A percentile compares a stretch with the other conserved stretches of the same genome.
phyloP scores from a whole-genome alignment of 2,113 vertebrate genomes.

The Phyllostomus discolor region DNA sequence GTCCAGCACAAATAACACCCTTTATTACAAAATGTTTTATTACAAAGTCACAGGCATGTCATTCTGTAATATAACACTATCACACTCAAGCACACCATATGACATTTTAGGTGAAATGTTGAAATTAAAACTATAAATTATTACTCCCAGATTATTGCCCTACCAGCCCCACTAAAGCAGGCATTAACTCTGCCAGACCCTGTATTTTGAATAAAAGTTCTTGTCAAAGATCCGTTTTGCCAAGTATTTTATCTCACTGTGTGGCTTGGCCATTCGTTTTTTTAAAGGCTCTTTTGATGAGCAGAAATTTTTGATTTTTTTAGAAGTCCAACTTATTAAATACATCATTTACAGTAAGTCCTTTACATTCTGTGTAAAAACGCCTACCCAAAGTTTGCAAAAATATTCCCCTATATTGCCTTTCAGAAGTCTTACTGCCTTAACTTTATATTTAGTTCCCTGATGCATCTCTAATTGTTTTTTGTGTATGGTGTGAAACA shows the following conservation, averaged over 20 bases:
- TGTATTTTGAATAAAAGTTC: not conserved
- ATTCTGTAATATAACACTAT: too few relatives aligned
- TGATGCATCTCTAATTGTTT: not conserved
- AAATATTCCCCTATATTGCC: not conserved
- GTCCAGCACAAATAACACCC: too few relatives aligned
- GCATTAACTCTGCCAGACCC: too few relatives aligned
- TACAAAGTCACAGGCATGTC: too few relatives aligned
- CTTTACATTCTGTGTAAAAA: not conserved
- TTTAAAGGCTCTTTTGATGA: not conserved
- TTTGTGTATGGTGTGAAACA: not conserved
- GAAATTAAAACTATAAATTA: too few relatives aligned
- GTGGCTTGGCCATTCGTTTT: not conserved
- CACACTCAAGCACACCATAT: too few relatives aligned
- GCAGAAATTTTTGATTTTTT: not conserved
- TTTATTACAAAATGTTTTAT: too few relatives aligned
- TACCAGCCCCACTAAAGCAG: too few relatives aligned
- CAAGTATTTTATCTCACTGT: not conserved
- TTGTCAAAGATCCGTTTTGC: not conserved
- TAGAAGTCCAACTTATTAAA: not conserved
- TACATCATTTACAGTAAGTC: not conserved
- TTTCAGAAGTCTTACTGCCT: not conserved
- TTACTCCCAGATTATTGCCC: too few relatives aligned
- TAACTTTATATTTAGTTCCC: not conserved
- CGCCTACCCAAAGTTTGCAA: not conserved
- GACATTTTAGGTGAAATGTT: too few relatives aligned